phyloP scores from a whole-genome alignment of 1,140 invertebrate species.

The Bombus turneri region DNA sequence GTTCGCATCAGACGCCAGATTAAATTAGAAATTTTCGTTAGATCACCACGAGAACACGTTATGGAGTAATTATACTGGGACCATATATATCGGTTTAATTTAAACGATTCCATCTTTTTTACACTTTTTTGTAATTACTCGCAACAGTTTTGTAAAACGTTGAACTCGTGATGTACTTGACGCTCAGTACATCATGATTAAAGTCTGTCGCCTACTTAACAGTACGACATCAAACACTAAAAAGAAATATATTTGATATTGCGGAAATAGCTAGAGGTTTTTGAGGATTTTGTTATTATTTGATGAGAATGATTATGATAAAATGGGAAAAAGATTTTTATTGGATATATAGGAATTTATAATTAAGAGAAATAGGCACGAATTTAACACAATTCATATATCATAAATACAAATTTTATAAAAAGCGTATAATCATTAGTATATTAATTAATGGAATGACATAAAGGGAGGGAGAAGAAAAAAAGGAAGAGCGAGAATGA shows the following conservation, averaged over 20 bases:
- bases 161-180: not conserved
- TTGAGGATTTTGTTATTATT: not conserved
- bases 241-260: not conserved
- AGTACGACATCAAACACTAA: not conserved
- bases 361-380: not conserved
- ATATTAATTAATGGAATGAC: not conserved
- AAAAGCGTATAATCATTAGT: not conserved
- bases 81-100: not conserved
- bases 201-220: not conserved
- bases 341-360: not conserved
- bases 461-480: not conserved
- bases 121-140: constrained; percentile 21
- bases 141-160: not conserved
- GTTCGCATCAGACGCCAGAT: not conserved
- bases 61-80: constrained; percentile 12
- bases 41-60: not conserved
- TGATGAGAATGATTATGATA: not conserved
- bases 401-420: not conserved
- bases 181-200: not conserved
- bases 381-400: not conserved
- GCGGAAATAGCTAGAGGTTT: not conserved
- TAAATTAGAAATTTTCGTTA: constrained; percentile 27
- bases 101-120: constrained; percentile 15
- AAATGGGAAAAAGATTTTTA: not conserved
- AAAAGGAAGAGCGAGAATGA: not conserved